phyloP scores from a whole-genome alignment of 2,888 invertebrate genomes.

The Dexiosoma caninum region DNA sequence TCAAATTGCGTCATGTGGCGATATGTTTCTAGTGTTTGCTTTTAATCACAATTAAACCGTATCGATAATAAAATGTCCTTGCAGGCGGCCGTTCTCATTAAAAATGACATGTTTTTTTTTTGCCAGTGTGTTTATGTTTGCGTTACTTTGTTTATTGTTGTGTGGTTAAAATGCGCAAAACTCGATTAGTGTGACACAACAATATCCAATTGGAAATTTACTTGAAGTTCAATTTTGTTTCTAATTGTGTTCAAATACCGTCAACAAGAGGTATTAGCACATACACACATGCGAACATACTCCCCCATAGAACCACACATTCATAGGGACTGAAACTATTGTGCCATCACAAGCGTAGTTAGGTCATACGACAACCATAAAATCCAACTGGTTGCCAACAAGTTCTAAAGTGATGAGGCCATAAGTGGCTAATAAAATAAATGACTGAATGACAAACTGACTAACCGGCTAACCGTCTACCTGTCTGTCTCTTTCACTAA shows the following conservation, averaged over 20 bases:
- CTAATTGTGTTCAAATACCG: constrained; percentile 57
- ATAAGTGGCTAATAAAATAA: constrained; percentile 34
- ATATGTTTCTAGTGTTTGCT: neutral
- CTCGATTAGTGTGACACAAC: constrained; percentile 51
- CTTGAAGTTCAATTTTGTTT: constrained; percentile 57
- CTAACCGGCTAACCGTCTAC: neutral
- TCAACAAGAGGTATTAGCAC: constrained; percentile 23
- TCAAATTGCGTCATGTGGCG: neutral
- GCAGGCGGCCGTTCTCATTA: neutral
- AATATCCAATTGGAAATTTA: constrained; percentile 57
- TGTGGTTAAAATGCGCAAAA: constrained; percentile 56
- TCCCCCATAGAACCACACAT: neutral
- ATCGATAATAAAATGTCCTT: constrained; percentile 12
- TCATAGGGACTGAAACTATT: neutral
- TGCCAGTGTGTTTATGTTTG: neutral
- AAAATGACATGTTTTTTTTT: no score
- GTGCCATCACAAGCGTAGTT: neutral
- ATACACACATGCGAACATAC: neutral
- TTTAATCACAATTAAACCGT: no score
- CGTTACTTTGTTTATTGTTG: constrained; percentile 40
- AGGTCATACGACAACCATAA: neutral
- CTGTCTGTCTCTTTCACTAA: no score
- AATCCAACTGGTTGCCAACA: constrained; percentile 39
- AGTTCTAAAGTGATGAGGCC: constrained; percentile 42
- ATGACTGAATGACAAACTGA: neutral